Conservation (phyloP, 2,797 vertebrate genomes). For the Mionectes olivaceus region DNA sequence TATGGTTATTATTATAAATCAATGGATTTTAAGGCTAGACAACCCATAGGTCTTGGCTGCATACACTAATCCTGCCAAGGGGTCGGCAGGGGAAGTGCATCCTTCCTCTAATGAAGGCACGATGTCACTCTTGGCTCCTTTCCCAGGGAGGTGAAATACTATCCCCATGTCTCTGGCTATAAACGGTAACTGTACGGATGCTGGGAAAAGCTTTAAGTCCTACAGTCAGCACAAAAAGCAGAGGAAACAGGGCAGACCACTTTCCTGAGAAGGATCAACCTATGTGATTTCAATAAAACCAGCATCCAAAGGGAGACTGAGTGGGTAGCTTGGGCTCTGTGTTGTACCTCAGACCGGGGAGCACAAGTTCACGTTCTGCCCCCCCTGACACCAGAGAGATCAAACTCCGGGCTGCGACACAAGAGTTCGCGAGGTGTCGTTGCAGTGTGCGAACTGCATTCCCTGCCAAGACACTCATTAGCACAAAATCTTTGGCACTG, state of each 20-base stretch:
- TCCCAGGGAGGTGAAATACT: not conserved
- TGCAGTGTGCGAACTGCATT: not conserved
- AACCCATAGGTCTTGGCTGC: fast-evolving
- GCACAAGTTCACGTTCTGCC: not conserved
- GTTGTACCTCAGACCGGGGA: not conserved
- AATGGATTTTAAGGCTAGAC: not conserved
- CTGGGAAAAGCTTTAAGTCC: constrained; percentile 17
- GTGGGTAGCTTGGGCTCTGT: not conserved
- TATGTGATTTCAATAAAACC: not conserved
- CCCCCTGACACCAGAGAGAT: not conserved
- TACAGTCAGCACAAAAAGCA: not conserved
- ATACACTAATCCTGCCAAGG: not conserved
- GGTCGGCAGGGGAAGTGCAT: not conserved
- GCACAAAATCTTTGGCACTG: constrained; percentile 1
- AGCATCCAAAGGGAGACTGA: not conserved
- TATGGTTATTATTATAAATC: not conserved
- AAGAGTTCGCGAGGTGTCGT: fast-evolving
- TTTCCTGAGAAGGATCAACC: not conserved
- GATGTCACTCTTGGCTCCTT: not conserved
- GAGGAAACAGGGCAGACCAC: not conserved
- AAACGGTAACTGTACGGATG: not conserved
- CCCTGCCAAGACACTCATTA: constrained; percentile 19
- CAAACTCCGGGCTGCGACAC: not conserved
- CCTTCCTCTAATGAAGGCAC: not conserved
- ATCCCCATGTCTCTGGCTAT: not conserved